These are phyloP conservation scores for Boleophthalmus pectinirostris DNA, from an alignment of 2,113 vertebrate species.

Conservation along the genomic window DNA sequence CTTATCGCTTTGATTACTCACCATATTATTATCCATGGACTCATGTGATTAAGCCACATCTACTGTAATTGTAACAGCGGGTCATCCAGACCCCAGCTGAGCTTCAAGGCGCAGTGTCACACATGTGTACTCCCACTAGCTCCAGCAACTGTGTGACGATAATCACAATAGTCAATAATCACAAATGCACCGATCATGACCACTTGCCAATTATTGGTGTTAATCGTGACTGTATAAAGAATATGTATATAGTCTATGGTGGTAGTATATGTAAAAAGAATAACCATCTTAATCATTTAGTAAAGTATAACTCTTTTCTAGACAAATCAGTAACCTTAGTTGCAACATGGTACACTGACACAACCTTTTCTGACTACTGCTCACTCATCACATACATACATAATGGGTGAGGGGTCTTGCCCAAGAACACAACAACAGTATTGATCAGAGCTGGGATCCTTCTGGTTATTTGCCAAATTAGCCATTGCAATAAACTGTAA, in stretches of 20 bases:
- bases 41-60: constrained; percentile 17
- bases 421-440: not conserved
- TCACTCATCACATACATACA: too few species aligned
- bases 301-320: not conserved
- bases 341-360: not conserved
- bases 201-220: not conserved
- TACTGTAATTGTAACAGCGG: constrained; percentile 22
- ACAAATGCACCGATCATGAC: not conserved
- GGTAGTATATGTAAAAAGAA: not conserved
- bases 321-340: not conserved
- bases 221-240: too few species aligned
- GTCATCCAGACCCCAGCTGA: constrained; percentile 30
- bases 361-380: not conserved
- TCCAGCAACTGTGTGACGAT: constrained; percentile 19
- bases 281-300: not conserved
- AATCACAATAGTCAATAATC: not conserved
- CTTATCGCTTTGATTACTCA: not conserved
- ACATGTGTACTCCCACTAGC: constrained; percentile 38
- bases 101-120: constrained; percentile 30
- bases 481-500: too few species aligned
- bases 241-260: too few species aligned
- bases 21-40: constrained; percentile 5
- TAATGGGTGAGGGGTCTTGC: not conserved
- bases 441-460: too few species aligned
- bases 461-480: too few species aligned